These are phyloP conservation scores for Trichonephila clavipes DNA, from an alignment of 1,140 invertebrate species.

Conservation along the genomic window DNA sequence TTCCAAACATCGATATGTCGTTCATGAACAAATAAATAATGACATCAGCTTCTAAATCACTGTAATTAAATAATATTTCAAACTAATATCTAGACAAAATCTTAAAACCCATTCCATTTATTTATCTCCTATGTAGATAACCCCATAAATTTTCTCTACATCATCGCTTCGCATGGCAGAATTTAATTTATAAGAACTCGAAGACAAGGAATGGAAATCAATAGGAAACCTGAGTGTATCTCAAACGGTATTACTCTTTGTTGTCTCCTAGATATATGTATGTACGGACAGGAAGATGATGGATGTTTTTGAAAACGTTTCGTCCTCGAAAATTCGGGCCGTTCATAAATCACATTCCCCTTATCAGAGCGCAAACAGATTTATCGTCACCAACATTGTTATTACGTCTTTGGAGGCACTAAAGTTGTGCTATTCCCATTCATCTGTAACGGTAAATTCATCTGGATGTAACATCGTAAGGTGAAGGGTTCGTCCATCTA, in stretches of 20 bases:
- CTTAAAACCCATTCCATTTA: not conserved
- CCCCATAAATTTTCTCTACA: not conserved
- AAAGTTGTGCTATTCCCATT: slow-evolving; percentile 52
- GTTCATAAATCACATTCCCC: slow-evolving; percentile 54
- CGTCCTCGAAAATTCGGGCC: slow-evolving; percentile 58
- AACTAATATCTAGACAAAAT: not conserved
- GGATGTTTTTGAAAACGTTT: slow-evolving; percentile 66
- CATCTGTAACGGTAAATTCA: slow-evolving; percentile 61
- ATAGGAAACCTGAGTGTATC: slow-evolving; percentile 21
- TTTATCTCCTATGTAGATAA: not conserved
- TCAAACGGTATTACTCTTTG: not conserved
- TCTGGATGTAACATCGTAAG: slow-evolving; percentile 44
- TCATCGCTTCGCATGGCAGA: not conserved
- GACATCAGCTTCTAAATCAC: not conserved
- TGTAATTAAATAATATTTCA: not conserved
- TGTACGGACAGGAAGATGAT: slow-evolving; percentile 17
- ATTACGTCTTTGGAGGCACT: slow-evolving; percentile 66
- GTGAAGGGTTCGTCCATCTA: slow-evolving; percentile 62
- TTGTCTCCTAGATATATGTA: slow-evolving; percentile 1
- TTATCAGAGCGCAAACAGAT: slow-evolving; percentile 63
- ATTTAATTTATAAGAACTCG: slow-evolving; percentile 13
- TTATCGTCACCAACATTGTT: slow-evolving; percentile 70
- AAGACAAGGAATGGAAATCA: slow-evolving; percentile 24
- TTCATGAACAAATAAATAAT: too few species aligned
- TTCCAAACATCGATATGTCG: too few species aligned